These are phyloP conservation scores for Todus mexicanus DNA, from an alignment of 2,797 vertebrate species.

Conservation along the genomic window DNA sequence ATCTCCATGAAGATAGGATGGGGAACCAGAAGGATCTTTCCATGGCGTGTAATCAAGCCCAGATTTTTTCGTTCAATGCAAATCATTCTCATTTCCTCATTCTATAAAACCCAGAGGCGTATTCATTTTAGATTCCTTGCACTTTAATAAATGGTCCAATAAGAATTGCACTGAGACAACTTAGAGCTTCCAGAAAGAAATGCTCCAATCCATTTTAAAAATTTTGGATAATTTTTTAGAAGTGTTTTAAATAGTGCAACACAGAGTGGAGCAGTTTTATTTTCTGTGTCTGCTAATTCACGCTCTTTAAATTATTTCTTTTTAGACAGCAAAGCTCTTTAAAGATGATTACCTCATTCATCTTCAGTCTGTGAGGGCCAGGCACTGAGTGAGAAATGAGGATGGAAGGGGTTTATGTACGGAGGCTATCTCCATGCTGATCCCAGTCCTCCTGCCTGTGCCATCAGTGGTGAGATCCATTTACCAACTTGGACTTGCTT, in stretches of 20 bases:
- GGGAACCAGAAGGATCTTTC: not conserved
- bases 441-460: not conserved
- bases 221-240: not conserved
- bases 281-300: not conserved
- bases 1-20: rapidly evolving
- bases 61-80: not conserved
- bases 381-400: not conserved
- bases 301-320: not conserved
- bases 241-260: not conserved
- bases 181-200: not conserved
- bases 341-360: slow-evolving; percentile 19
- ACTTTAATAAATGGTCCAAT: not conserved
- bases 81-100: not conserved
- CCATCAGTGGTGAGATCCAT: not conserved
- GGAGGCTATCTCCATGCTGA: not conserved
- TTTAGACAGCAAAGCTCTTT: not conserved
- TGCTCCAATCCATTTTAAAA: not conserved
- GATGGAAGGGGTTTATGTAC: not conserved
- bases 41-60: not conserved
- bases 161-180: not conserved
- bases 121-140: not conserved
- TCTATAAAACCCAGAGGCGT: not conserved
- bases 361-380: not conserved
- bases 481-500: slow-evolving; percentile 3
- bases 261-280: not conserved